Conservation (phyloP, 2,888 invertebrate genomes). For the Acheta domesticus region DNA sequence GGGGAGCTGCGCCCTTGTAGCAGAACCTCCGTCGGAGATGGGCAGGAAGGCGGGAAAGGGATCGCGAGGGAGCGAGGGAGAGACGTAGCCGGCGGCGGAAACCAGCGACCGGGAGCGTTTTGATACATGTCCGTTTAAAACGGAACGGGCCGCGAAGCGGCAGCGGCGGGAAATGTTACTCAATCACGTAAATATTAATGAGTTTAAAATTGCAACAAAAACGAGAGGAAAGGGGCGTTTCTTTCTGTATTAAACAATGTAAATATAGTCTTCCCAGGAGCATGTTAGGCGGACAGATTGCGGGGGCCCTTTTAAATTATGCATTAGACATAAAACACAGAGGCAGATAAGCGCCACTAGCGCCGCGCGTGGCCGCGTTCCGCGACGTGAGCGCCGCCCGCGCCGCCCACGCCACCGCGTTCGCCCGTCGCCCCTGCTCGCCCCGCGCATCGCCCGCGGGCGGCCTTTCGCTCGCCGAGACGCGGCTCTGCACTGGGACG, state of each 20-base stretch:
- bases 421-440: no score
- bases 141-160: background rate
- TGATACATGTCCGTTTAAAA: background rate
- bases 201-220: background rate
- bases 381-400: no score
- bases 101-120: no score
- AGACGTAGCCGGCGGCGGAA: no score
- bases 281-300: background rate
- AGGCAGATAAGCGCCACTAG: background rate
- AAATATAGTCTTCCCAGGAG: background rate
- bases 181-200: slow-evolving; percentile 1
- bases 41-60: no score
- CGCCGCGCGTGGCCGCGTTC: background rate
- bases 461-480: no score
- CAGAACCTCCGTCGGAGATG: no score
- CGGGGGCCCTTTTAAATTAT: background rate
- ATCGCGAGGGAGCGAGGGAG: no score
- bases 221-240: background rate
- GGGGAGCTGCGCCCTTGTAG: no score
- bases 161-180: background rate
- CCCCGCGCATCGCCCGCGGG: no score
- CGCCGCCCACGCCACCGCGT: no score
- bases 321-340: slow-evolving; percentile 18
- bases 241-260: slow-evolving; percentile 5
- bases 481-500: no score